phyloP scores from a whole-genome alignment of 2,888 invertebrate genomes.

The Lochmaea capreae region DNA sequence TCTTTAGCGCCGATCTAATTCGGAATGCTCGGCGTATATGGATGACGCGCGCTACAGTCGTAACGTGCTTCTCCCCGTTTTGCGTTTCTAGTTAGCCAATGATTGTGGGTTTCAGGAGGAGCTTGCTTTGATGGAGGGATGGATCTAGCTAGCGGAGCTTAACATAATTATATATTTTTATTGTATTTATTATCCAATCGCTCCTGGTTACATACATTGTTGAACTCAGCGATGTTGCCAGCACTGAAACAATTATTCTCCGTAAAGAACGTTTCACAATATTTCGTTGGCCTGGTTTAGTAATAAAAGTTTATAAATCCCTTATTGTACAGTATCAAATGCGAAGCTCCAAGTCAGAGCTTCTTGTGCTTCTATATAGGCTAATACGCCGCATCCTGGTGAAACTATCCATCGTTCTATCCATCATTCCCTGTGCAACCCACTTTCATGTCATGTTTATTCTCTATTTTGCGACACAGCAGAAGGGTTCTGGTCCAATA shows the following conservation, averaged over 20 bases:
- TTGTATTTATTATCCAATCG: slow-evolving; percentile 63
- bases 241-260: slow-evolving; percentile 44
- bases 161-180: slow-evolving; percentile 64
- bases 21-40: not conserved
- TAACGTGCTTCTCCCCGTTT: slow-evolving; percentile 51
- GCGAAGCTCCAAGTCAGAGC: no score
- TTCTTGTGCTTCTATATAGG: no score
- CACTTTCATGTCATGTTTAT: no score
- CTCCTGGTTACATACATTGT: slow-evolving; percentile 56
- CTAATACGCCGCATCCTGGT: no score
- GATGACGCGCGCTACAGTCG: slow-evolving; percentile 27
- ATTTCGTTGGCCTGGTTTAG: no score
- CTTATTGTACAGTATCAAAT: no score
- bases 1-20: slow-evolving; percentile 47
- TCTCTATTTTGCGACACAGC: no score
- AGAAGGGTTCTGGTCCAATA: no score
- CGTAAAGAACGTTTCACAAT: not conserved
- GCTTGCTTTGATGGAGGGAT: slow-evolving; percentile 61
- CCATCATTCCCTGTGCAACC: no score
- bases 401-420: no score
- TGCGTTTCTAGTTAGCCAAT: slow-evolving; percentile 52
- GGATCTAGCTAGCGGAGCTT: slow-evolving; percentile 54
- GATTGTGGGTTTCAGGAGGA: slow-evolving; percentile 56
- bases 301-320: no score
- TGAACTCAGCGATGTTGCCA: slow-evolving; percentile 44